Conservation (phyloP, 2,113 vertebrate genomes). For the pig (Sus scrofa) region T2T-Sscrofa CM000813.6:36508501-36509000, state of each 20-base stretch:
- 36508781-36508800: background rate
- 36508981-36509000: background rate
- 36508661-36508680: background rate
- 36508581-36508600: background rate
- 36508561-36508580: background rate
- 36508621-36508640: background rate
- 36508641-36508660: background rate
- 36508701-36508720: background rate
- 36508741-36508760: background rate
- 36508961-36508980: background rate
- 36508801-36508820: background rate
- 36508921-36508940: background rate
- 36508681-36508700: background rate
- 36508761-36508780: background rate
- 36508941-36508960: background rate
- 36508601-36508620: background rate
- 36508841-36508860: background rate
- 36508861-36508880: background rate
- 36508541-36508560: background rate
- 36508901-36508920: background rate
- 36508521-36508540: background rate
- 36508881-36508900: background rate
- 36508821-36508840: background rate
- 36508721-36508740: background rate
- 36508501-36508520: background rate